phyloP scores from a whole-genome alignment of 2,888 invertebrate genomes.

The Caenorhabditis uteleia region DNA sequence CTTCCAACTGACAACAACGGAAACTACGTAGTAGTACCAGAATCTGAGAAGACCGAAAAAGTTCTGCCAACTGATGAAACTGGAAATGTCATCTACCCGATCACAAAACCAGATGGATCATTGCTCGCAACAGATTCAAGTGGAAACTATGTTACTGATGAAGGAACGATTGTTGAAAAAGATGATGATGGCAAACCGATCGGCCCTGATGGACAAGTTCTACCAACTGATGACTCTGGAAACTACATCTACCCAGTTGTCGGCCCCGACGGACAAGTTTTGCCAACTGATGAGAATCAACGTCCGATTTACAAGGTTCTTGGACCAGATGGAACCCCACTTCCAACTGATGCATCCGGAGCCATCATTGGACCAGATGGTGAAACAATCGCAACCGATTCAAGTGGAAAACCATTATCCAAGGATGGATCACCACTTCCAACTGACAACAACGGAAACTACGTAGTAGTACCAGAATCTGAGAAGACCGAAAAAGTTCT shows the following conservation, averaged over 20 bases:
- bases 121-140: conserved; percentile 21
- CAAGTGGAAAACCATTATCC: conserved; percentile 15
- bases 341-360: conserved; percentile 40
- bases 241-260: conserved; percentile 11
- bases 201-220: conserved; percentile 17
- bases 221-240: conserved; percentile 27
- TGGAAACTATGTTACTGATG: conserved; percentile 9
- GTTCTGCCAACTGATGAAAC: conserved; percentile 16
- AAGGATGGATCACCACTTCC: conserved; percentile 36
- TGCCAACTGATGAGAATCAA: conserved; percentile 39
- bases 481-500: not conserved
- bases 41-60: conserved; percentile 13
- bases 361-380: conserved; percentile 25
- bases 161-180: conserved; percentile 19
- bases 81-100: conserved; percentile 34
- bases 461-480: conserved; percentile 4
- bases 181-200: conserved; percentile 31
- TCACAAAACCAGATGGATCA: conserved; percentile 25
- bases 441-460: conserved; percentile 24
- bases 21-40: conserved; percentile 36
- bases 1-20: conserved; percentile 53
- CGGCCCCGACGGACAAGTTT: conserved; percentile 45
- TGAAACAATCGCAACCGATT: conserved; percentile 25
- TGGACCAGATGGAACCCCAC: conserved; percentile 44
- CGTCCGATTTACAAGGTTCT: conserved; percentile 15